Conservation (phyloP, 2,113 vertebrate species). For the Uria aalge region DNA sequence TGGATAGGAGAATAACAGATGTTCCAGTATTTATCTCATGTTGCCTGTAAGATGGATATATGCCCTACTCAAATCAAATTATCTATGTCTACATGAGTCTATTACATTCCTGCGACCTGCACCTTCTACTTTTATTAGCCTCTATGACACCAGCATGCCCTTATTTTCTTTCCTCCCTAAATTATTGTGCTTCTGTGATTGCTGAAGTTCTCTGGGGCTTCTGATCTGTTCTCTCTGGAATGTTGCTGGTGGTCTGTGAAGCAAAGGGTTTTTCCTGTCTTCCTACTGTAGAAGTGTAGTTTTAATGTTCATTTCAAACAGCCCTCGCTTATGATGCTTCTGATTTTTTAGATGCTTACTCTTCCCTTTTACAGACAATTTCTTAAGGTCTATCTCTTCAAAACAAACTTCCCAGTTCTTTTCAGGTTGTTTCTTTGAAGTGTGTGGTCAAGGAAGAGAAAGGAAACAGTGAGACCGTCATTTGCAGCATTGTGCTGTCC, state of each 20-base stretch:
- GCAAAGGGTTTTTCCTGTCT: neutral
- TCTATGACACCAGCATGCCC: neutral
- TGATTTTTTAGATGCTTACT: neutral
- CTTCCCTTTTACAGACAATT: neutral
- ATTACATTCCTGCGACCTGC: neutral
- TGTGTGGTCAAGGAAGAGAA: neutral
- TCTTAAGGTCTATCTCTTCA: neutral
- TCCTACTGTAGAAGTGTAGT: neutral
- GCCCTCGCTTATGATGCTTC: neutral
- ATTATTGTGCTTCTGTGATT: neutral
- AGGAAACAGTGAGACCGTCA: neutral
- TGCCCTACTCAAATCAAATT: neutral
- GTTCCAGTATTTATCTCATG: neutral
- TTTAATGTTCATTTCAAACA: neutral
- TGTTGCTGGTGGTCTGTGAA: neutral
- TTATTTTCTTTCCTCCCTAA: neutral
- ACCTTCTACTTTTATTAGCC: neutral
- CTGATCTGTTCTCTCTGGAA: neutral
- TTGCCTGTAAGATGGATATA: neutral
- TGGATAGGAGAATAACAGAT: neutral
- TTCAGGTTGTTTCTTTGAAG: neutral
- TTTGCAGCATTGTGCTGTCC: neutral
- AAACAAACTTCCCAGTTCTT: neutral
- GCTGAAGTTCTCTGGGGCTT: neutral
- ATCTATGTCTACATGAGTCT: neutral